These are phyloP conservation scores for Yponomeuta cagnagella DNA, from an alignment of 2,888 invertebrate species.

Conservation along the genomic window DNA sequence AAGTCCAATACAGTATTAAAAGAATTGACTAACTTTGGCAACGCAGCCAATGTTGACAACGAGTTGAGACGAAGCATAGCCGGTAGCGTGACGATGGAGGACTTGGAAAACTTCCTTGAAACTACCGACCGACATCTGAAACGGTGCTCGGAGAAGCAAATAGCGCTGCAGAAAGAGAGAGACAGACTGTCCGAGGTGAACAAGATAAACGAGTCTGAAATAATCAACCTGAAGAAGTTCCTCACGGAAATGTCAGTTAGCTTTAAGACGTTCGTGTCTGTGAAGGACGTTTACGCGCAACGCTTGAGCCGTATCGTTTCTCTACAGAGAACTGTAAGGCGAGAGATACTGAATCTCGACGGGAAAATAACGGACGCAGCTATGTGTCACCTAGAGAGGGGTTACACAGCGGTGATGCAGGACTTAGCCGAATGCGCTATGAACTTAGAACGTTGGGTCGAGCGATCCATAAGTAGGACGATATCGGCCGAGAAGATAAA, in stretches of 20 bases:
- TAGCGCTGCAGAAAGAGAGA: slow-evolving; percentile 53
- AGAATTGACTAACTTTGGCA: slow-evolving; percentile 61
- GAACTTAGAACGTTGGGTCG: slow-evolving; percentile 62
- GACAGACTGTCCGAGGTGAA: slow-evolving; percentile 58
- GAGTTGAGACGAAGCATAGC: slow-evolving; percentile 51
- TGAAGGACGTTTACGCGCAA: slow-evolving; percentile 57
- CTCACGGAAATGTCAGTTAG: slow-evolving; percentile 56
- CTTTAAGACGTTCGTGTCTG: slow-evolving; percentile 54
- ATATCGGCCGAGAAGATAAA: slow-evolving; percentile 58
- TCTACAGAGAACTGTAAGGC: slow-evolving; percentile 54
- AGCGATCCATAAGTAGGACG: slow-evolving; percentile 46
- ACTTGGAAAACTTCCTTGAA: slow-evolving; percentile 63
- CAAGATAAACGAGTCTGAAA: slow-evolving; percentile 60
- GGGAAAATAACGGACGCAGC: slow-evolving; percentile 40
- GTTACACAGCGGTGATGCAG: slow-evolving; percentile 58
- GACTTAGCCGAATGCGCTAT: slow-evolving; percentile 55
- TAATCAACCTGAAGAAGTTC: slow-evolving; percentile 58
- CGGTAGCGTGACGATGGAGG: slow-evolving; percentile 62
- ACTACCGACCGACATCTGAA: slow-evolving; percentile 60
- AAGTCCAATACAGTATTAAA: slow-evolving; percentile 60
- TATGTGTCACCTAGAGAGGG: slow-evolving; percentile 54
- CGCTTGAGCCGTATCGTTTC: slow-evolving; percentile 54
- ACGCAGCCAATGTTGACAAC: slow-evolving; percentile 43
- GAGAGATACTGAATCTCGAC: slow-evolving; percentile 55
- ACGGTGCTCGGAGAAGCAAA: slow-evolving; percentile 56